Evolutionary conservation across 2,113 vertebrate species (phyloP).

Genomic region (Cranoglanis bouderius): DNA sequence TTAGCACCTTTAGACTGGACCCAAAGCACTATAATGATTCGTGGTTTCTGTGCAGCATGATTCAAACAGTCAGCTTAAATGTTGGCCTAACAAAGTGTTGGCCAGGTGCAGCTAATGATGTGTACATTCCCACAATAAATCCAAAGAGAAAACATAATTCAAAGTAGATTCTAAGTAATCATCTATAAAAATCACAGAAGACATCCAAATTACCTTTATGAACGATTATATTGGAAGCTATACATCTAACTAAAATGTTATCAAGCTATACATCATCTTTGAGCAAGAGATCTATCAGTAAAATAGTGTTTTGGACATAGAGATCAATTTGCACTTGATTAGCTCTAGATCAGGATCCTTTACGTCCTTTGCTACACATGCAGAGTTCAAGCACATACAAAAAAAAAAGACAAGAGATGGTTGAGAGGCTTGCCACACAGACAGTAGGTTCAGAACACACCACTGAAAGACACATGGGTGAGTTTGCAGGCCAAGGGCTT

Average conservation of each 20-base stretch:
- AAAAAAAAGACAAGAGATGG: neutral
- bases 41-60: neutral
- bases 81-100: neutral
- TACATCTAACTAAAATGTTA: too few relatives aligned
- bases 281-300: neutral
- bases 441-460: slow-evolving; percentile 52
- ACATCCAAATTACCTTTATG: neutral
- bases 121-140: neutral
- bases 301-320: neutral
- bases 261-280: neutral
- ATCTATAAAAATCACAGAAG: neutral
- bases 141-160: neutral
- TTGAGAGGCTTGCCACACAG: slow-evolving; percentile 33
- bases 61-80: slow-evolving; percentile 23
- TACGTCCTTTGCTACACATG: slow-evolving; percentile 67
- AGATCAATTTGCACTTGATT: slow-evolving; percentile 63
- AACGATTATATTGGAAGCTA: too few relatives aligned
- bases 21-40: neutral
- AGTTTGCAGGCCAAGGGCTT: slow-evolving; percentile 65
- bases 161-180: neutral
- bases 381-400: slow-evolving; percentile 70
- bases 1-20: slow-evolving; percentile 42
- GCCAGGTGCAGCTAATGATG: neutral
- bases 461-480: slow-evolving; percentile 62
- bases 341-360: slow-evolving; percentile 66